Evolutionary conservation across 92 coral and sea anemone species (phyloP).

Genomic region (Desmophyllum pertusum): DNA sequence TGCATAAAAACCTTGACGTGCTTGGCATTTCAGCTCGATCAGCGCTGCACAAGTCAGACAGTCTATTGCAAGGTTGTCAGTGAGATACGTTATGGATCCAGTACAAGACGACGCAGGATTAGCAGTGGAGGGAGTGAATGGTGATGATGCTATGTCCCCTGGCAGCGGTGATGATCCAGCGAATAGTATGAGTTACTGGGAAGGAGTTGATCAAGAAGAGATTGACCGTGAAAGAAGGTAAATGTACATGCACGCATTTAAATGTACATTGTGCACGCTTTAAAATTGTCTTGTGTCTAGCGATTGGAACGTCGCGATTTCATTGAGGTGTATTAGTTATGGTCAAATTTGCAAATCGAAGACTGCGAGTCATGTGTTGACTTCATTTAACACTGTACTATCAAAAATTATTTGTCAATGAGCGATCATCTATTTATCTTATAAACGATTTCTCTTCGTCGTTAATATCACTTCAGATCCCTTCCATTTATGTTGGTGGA

Average conservation of each 20-base stretch:
- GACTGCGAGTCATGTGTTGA: not conserved
- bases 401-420: not conserved
- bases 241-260: not conserved
- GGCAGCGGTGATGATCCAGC: not conserved
- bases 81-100: constrained; percentile 12
- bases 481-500: not conserved
- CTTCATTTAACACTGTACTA: not conserved
- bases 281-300: too few species aligned
- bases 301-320: not conserved
- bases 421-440: not conserved
- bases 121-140: not conserved
- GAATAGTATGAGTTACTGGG: constrained; percentile 24
- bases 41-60: not conserved
- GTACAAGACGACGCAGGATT: constrained; percentile 12
- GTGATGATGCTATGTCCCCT: not conserved
- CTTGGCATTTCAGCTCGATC: constrained; percentile 19
- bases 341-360: not conserved
- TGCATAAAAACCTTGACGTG: not conserved
- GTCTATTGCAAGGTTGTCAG: not conserved
- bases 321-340: not conserved
- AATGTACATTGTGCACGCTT: too few species aligned
- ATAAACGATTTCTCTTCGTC: not conserved
- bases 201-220: constrained; percentile 34
- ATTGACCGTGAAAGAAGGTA: constrained; percentile 34
- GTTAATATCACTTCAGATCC: not conserved